Percentiles rank a stretch among this genome's conserved stretches.
Conservation (phyloP, 2,797 vertebrate genomes). For the Rhynchonycteris naso region DNA sequence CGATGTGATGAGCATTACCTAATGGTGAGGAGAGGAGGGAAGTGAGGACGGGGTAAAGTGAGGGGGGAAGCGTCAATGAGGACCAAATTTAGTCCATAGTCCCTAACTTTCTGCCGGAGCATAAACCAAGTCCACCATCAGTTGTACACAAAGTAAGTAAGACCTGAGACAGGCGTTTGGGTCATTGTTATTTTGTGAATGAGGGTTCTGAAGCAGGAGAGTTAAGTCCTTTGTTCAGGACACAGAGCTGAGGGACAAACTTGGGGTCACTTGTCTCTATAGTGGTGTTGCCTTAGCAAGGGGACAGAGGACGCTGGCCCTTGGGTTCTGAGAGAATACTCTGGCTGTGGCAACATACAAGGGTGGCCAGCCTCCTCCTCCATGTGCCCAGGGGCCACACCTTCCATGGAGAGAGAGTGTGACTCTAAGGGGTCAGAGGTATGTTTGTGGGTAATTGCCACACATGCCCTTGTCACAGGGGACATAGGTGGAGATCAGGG, state of each 20-base stretch:
- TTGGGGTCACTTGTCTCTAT: neutral
- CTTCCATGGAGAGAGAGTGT: neutral
- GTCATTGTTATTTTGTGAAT: neutral
- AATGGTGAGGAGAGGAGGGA: neutral
- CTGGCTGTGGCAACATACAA: neutral
- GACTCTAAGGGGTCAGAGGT: neutral
- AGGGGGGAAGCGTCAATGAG: accelerated
- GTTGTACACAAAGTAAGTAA: neutral
- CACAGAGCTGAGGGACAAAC: neutral
- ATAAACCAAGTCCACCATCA: neutral
- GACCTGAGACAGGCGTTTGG: neutral
- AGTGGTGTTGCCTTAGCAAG: neutral
- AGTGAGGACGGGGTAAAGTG: neutral
- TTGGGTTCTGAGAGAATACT: neutral
- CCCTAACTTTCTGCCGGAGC: neutral
- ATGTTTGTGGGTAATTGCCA: neutral
- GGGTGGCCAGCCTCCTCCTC: neutral
- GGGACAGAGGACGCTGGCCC: neutral
- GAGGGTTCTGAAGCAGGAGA: neutral
- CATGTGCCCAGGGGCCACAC: neutral
- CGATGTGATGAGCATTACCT: neutral
- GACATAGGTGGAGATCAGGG: neutral
- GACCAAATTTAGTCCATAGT: neutral
- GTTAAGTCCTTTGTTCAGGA: neutral
- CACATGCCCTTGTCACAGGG: no score